Evolutionary conservation across 2,113 vertebrate genomes (phyloP), one percentile per base, ranked within the genome.

Genomic region (mouse (Mus musculus)): DNA sequence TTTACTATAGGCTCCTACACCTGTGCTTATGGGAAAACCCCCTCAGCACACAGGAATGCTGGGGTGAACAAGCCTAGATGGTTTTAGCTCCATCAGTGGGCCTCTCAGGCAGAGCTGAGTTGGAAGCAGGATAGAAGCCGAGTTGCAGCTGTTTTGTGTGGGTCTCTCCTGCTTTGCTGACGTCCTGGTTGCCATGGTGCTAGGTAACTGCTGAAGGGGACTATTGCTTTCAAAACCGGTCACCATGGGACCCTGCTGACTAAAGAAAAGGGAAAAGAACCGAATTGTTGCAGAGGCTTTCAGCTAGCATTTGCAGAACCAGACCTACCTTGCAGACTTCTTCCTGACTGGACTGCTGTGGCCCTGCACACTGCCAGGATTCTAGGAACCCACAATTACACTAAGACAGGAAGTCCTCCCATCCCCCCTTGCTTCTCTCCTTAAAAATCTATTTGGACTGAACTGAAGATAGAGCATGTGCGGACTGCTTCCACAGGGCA

Each of bases 131-230:
- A 42, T 39, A 39, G 33, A 7, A 97, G 89, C 56, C 71, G 26
- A 52, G 63, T 19, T 91, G 61, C 71, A 90, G 80, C 93, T 86
- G 92, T 97, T 96, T 86, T 91, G 88, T 97, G 76, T 71, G 85
- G 92, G 81, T 95, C 97, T 95, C 39, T 84, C 94, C 89, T 96
- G 96, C 91, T 84, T 75, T 86, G 95, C 97, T 98, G 98, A 98
- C 96, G 97, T 97, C 78, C 97, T 54, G 36, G 98, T 99, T 98
- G 97, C 99, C 97, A 99, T 98, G 99, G 98, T 92, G 97, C 98
- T 98, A 87, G 14, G 97, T 39, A 97, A 96, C 97, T 94, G 95
- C 97, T 61, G 89, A 90, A 97, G 98, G 97, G 97, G 98, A 97
- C 96, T 97, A 97, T 98, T 98, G 94, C 97, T 98, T 98, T 97